These are phyloP conservation scores for Hydrolagus colliei DNA, from an alignment of 2,797 vertebrate genomes.

Conservation along the genomic window DNA sequence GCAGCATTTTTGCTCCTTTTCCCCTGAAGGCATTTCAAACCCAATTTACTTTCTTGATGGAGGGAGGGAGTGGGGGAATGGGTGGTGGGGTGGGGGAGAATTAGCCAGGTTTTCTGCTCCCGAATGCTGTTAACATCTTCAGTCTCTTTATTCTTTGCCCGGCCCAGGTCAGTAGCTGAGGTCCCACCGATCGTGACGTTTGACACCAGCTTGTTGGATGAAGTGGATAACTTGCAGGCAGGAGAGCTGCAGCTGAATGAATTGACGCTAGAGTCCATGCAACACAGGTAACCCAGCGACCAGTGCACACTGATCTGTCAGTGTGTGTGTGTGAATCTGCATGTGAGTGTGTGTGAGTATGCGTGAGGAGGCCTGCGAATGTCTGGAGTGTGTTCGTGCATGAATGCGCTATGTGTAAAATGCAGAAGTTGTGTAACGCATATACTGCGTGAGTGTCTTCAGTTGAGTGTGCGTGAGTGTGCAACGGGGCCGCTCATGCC, in stretches of 20 bases:
- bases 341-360: not conserved
- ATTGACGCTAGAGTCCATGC: constrained; percentile 78
- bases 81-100: not conserved
- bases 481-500: no score
- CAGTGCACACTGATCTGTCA: rapidly evolving
- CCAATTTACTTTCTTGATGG: no score
- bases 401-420: no score
- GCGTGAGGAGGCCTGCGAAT: not conserved
- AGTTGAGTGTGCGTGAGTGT: not conserved
- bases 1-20: not conserved
- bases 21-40: not conserved
- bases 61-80: no score
- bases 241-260: constrained; percentile 80
- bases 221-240: constrained; percentile 59
- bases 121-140: not conserved
- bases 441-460: no score
- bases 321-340: not conserved
- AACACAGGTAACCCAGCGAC: constrained; percentile 68
- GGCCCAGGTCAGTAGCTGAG: constrained; percentile 55
- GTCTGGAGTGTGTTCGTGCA: not conserved
- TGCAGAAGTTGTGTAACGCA: not conserved
- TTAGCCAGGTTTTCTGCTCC: not conserved
- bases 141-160: not conserved
- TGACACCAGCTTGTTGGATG: constrained; percentile 74
- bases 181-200: constrained; percentile 65